Base-by-base conservation (phyloP, 1,140 invertebrate genomes). In the Drosophila leontia region DNA sequence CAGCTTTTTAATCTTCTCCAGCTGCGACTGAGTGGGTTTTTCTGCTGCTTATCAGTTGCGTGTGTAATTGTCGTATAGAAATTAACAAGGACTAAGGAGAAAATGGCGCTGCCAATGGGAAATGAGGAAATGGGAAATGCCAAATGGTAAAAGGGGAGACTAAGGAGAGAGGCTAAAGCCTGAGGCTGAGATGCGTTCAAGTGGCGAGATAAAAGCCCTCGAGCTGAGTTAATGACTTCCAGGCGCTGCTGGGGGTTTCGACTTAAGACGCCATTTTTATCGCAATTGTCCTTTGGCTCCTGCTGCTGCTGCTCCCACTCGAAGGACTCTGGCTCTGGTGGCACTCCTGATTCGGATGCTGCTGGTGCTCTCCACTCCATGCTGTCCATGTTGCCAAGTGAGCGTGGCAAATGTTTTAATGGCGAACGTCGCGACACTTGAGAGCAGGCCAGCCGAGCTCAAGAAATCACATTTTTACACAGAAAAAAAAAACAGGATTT, bases 181-280 rank as follows among this genome's bases (percentile, higher is more conserved):
- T 56, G 26, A 51, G 45, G 58, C 65, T 79, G 60, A 53, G 67
- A 78, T 88, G 85, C 84, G 80, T 62, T 87, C 77, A 90, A 90
- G 85, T 90, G 85, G 69, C 81, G 65, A 84, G 85, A 88, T 90
- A 88, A 88, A 90, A 84, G 85, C 86, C 68, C 85, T 88, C 75
- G 81, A 90, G 81, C 82, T 74, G 80, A 88, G 81, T 90, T 88
- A 88, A 88, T 88, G 84, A 88, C 84, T 88, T 81, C 62, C 80
- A 76, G 48, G 58, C 79, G 35, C 82, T 51, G 79, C 44, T 80
- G 83, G 80, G 75, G 77, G 78, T 53, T 60, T 64, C 65, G 70
- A 85, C 85, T 88, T 85, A 88, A 90, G 85, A 88, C 85, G 85
- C 85, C 85, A 88, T 88, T 90, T 90, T 88, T 80, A 72, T 80